Base-by-base conservation (phyloP, 2,113 vertebrate species). In the Nothocercus julius region DNA sequence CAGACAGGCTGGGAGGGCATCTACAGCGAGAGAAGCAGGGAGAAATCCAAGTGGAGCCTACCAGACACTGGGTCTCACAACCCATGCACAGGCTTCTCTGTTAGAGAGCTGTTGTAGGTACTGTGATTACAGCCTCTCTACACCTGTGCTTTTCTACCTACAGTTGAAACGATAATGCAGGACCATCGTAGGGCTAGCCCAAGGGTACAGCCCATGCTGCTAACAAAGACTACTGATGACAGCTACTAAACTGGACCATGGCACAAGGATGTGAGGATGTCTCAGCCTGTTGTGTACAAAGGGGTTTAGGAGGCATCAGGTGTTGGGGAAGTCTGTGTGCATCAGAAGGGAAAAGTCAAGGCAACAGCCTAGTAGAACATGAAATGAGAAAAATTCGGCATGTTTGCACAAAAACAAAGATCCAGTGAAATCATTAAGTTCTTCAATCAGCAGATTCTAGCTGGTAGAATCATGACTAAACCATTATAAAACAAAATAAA, bases 341-440 rank as follows among this genome's bases (percentile, higher is more conserved):
- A 82, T 90, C 94, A 94, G 90, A 95, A 96, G 77, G 95, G 73
- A 93, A 66, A 95, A 96, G 94, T 89, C 81, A 92, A 86, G 83
- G 62, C 77, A 89, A 34, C 34, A 92, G 83, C 53, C 67, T 90
- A 93, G 77, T 51, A 69, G 93, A 87, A 95, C n/a, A 56, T 11
- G 63, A 94, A 90, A 90, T 66, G 83, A 95, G 91, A 79, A 80
- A 86, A 88, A 83, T 86, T 83, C 75, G 75, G 88, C 80, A 90
- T 47, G 61, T 93, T 92, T 72, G 77, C 86, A 93, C 73, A 92
- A 90, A 89, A 96, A 75, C 90, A 93, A 28, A 72, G 80, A 86
- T 54, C 47, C 56, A 89, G 89, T 86, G 94, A 94, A 92, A 72
- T 61, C 66, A 75, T 47, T 56, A 76, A 90, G 73, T 21, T 82